phyloP scores from a whole-genome alignment of 1,140 invertebrate genomes.

The Drosophila sp. region DNA sequence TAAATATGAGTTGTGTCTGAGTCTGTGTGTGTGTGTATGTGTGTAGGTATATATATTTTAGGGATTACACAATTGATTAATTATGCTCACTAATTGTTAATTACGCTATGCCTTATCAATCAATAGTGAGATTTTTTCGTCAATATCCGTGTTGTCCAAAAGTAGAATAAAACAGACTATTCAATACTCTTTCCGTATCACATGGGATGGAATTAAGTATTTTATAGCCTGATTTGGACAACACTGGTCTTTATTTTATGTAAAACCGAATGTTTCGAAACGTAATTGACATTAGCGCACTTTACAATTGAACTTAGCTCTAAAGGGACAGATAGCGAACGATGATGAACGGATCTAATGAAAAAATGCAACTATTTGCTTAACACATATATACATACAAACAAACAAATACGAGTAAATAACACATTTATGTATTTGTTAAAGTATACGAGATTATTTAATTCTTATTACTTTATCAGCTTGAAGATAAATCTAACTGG shows the following conservation, averaged over 20 bases:
- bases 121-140: slow-evolving; percentile 36
- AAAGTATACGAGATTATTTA: slow-evolving; percentile 11
- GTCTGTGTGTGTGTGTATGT: not conserved
- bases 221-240: too few relatives aligned
- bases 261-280: slow-evolving; percentile 24
- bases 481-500: slow-evolving; percentile 3
- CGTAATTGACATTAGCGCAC: slow-evolving; percentile 35
- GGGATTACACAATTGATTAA: not conserved
- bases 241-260: too few relatives aligned
- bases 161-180: too few relatives aligned
- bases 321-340: not conserved
- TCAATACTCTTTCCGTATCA: too few relatives aligned
- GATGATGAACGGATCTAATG: slow-evolving; percentile 11
- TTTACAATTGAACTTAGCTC: slow-evolving; percentile 17
- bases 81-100: slow-evolving; percentile 18
- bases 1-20: slow-evolving; percentile 2
- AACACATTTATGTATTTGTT: slow-evolving; percentile 14
- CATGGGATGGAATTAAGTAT: too few relatives aligned
- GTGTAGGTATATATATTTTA: not conserved
- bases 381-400: not conserved
- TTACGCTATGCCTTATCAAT: slow-evolving; percentile 37
- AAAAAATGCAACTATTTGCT: slow-evolving; percentile 9
- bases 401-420: slow-evolving; percentile 13
- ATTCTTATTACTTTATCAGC: slow-evolving; percentile 7
- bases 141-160: too few relatives aligned